Conservation (phyloP, 2,888 invertebrate species). For the Augochlorella aurata region DNA sequence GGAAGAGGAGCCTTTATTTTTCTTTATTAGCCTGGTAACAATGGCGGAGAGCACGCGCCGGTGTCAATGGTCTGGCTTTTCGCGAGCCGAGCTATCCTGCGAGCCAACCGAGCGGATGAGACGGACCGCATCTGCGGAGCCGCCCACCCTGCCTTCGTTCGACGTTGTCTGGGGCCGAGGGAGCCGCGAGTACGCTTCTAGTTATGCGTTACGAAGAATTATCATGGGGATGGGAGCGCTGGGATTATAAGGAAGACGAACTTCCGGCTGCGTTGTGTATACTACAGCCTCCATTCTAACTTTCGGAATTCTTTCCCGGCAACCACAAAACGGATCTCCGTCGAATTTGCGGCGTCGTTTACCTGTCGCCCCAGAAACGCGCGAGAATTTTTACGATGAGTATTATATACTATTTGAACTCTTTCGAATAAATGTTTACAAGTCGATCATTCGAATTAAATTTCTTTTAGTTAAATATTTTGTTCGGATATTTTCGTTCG, state of each 20-base stretch:
- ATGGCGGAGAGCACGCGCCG: slow-evolving; percentile 53
- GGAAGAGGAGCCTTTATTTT: slow-evolving; percentile 72
- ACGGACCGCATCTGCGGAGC: slow-evolving; percentile 64
- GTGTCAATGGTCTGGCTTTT: slow-evolving; percentile 72
- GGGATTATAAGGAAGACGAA: slow-evolving; percentile 28
- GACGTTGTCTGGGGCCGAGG: slow-evolving; percentile 37
- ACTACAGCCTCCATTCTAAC: too few species aligned
- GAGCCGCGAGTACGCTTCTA: slow-evolving; percentile 44
- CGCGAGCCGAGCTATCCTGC: slow-evolving; percentile 56
- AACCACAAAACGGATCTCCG: too few species aligned
- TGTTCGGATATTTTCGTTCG: too few species aligned
- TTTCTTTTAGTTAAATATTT: too few species aligned
- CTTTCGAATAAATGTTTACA: too few species aligned
- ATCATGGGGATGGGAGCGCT: slow-evolving; percentile 34
- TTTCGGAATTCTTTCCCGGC: too few species aligned
- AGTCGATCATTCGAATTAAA: too few species aligned
- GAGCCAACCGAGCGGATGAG: slow-evolving; percentile 40
- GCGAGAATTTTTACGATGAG: too few species aligned
- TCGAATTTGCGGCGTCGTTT: too few species aligned
- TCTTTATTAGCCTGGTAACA: slow-evolving; percentile 75
- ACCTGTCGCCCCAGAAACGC: too few species aligned
- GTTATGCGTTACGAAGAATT: slow-evolving; percentile 32
- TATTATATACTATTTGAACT: too few species aligned
- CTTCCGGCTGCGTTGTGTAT: background rate
- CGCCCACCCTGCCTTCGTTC: slow-evolving; percentile 43